phyloP scores from a whole-genome alignment of 1,140 invertebrate species.

The Chelonus insularis region DNA sequence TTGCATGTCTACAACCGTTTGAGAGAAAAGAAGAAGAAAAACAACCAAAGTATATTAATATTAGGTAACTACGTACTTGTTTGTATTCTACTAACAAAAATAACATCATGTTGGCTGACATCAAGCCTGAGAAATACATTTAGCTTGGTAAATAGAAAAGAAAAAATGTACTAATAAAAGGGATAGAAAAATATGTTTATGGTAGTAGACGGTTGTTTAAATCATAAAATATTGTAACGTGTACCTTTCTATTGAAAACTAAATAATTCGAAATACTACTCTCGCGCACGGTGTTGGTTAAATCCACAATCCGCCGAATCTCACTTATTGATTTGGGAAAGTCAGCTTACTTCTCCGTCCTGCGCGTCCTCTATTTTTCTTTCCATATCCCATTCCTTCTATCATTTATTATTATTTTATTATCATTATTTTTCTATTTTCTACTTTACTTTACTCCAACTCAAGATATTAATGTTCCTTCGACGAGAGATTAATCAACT shows the following conservation, averaged over 20 bases:
- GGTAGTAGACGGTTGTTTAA: slow-evolving; percentile 8
- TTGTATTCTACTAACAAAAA: slow-evolving; percentile 36
- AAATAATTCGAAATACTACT: slow-evolving; percentile 22
- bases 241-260: not conserved
- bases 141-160: not conserved
- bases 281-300: slow-evolving; percentile 7
- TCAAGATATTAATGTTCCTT: not conserved
- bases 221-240: not conserved
- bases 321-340: slow-evolving; percentile 22
- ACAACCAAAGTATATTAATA: not conserved
- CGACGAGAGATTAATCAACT: not conserved
- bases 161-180: not conserved
- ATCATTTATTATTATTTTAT: slow-evolving; percentile 15
- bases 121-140: too few species aligned
- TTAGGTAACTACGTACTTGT: slow-evolving; percentile 43
- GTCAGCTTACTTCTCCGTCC: slow-evolving; percentile 3
- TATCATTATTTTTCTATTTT: not conserved
- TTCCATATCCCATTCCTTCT: not conserved
- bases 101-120: not conserved
- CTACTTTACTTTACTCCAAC: not conserved
- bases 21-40: slow-evolving; percentile 9
- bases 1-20: slow-evolving; percentile 32
- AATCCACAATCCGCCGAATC: slow-evolving; percentile 19
- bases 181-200: not conserved
- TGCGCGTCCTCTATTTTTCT: slow-evolving; percentile 8